Evolutionary conservation across 2,888 invertebrate species (phyloP).

Genomic region (Homarus gammarus): DNA sequence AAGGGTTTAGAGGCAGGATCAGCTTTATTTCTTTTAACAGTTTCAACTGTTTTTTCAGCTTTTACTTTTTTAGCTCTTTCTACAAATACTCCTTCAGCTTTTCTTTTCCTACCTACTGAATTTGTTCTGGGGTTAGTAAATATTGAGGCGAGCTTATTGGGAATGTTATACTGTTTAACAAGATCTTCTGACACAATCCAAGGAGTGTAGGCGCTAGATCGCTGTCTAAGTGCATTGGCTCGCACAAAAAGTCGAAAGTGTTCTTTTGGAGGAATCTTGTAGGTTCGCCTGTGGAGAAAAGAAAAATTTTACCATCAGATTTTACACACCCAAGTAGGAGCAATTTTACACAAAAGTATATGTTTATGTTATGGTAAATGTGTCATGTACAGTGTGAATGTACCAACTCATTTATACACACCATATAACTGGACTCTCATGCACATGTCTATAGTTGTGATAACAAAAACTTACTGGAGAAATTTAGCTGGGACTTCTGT

Average conservation of each 20-base stretch:
- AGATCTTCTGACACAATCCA: constrained; percentile 79
- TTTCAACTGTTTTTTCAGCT: constrained; percentile 12
- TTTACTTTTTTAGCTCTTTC: constrained; percentile 53
- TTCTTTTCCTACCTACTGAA: constrained; percentile 44
- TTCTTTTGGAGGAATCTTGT: constrained; percentile 78
- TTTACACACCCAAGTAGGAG: too few species aligned
- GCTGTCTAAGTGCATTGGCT: constrained; percentile 78
- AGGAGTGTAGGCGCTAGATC: constrained; percentile 78
- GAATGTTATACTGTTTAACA: constrained; percentile 78
- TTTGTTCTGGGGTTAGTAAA: constrained; percentile 43
- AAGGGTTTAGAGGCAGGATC: not conserved
- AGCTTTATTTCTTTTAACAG: not conserved
- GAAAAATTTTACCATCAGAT: constrained; percentile 1
- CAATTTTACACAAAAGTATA: too few species aligned
- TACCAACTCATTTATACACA: not conserved
- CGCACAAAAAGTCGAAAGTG: constrained; percentile 79
- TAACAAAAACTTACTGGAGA: constrained; percentile 46
- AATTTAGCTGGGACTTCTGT: constrained; percentile 53
- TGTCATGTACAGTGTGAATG: too few species aligned
- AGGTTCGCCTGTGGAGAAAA: constrained; percentile 68
- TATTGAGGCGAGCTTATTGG: constrained; percentile 78
- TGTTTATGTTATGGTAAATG: too few species aligned
- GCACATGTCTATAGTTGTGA: too few species aligned
- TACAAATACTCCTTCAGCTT: constrained; percentile 43
- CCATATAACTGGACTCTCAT: not conserved